A percentile compares a stretch with the other conserved stretches of the same genome.
These are phyloP conservation scores for Apis cerana DNA, from an alignment of 1,140 invertebrate genomes.

Conservation along the genomic window DNA sequence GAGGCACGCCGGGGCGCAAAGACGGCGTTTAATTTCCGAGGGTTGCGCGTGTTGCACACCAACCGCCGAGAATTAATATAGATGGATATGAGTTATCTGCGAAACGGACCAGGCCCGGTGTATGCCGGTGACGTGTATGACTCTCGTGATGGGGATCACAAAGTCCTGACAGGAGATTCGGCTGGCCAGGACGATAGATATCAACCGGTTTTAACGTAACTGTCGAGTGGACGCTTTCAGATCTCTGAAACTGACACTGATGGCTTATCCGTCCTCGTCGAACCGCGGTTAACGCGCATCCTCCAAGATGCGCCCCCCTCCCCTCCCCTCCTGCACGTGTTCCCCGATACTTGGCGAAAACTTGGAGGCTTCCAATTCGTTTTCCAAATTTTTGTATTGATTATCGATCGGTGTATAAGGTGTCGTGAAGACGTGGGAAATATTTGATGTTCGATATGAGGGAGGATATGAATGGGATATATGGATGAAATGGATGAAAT, in stretches of 20 bases:
- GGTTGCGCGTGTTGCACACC: slow-evolving; percentile 48
- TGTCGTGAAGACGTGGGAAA: too few relatives aligned
- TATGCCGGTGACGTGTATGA: slow-evolving; percentile 77
- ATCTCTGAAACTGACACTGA: slow-evolving; percentile 79
- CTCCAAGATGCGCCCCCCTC: slow-evolving; percentile 19
- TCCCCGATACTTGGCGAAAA: too few relatives aligned
- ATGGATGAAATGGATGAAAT: too few relatives aligned
- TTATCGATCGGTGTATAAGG: too few relatives aligned
- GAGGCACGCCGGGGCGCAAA: slow-evolving; percentile 48
- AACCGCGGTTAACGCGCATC: slow-evolving; percentile 31
- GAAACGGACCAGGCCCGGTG: slow-evolving; percentile 59
- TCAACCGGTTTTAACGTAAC: slow-evolving; percentile 77
- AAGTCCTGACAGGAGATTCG: slow-evolving; percentile 75
- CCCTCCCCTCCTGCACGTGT: too few relatives aligned
- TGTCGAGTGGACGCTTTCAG: slow-evolving; percentile 74
- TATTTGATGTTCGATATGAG: too few relatives aligned
- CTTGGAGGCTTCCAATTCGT: too few relatives aligned
- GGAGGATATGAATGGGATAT: too few relatives aligned
- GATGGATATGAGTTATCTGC: slow-evolving; percentile 75
- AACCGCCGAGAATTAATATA: slow-evolving; percentile 73
- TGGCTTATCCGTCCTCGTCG: slow-evolving; percentile 71
- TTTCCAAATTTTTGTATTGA: too few relatives aligned
- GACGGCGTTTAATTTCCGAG: slow-evolving; percentile 65
- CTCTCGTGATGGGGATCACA: slow-evolving; percentile 74
- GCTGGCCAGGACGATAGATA: slow-evolving; percentile 72